Evolutionary conservation across 2,113 vertebrate species (phyloP).

Genomic region (Tragelaphus strepsiceros): DNA sequence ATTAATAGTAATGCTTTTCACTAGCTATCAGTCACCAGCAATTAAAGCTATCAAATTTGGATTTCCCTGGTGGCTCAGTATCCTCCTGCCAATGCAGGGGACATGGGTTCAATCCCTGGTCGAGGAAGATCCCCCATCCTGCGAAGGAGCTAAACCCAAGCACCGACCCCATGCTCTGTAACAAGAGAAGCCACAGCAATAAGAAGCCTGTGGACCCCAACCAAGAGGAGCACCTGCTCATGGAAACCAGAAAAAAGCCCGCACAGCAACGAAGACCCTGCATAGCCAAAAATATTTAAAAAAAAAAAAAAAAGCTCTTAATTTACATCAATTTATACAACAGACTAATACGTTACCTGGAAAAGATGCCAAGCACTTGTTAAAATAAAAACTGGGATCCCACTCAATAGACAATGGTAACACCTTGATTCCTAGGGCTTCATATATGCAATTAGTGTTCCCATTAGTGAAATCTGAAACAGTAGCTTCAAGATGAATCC

Average conservation of each 20-base stretch:
- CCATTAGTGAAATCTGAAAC: neutral
- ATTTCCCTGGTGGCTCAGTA: neutral
- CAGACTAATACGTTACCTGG: neutral
- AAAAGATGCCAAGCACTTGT: neutral
- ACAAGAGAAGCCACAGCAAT: neutral
- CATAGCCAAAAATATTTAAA: neutral
- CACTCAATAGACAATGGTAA: neutral
- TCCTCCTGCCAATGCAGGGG: neutral
- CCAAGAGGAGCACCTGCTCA: neutral
- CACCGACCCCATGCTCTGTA: neutral
- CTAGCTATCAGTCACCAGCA: neutral
- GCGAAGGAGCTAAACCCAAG: neutral
- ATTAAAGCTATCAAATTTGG: neutral
- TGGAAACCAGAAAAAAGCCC: neutral
- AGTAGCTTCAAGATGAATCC: conserved; percentile 9
- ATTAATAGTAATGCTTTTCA: conserved; percentile 30
- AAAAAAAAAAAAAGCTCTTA: neutral
- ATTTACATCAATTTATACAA: neutral
- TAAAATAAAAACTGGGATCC: neutral
- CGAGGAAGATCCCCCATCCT: neutral
- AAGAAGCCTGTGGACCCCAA: neutral
- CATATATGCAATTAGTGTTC: conserved; percentile 5
- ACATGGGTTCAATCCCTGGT: neutral
- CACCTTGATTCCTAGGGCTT: neutral
- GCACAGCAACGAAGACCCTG: neutral